Evolutionary conservation across 2,113 vertebrate genomes (phyloP), one percentile per base, ranked within the genome.

Genomic region (Halcyon malimbica): DNA sequence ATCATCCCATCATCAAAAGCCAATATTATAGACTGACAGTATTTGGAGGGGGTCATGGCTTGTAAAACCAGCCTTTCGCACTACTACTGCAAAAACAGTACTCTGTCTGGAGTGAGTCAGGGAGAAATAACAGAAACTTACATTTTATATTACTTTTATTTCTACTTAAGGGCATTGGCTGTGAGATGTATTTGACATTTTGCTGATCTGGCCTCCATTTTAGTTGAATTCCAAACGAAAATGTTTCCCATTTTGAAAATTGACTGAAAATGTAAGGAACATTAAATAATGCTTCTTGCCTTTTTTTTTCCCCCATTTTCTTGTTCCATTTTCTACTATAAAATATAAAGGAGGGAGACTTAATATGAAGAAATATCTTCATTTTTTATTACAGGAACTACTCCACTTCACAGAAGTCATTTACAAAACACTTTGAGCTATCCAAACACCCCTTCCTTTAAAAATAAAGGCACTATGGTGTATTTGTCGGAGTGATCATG

Each of bases 11-110:
- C 84, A 96, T 93, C 82, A 94, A 94, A 97, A 94, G 59, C 71
- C 89, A 94, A 35, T 96, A 94, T 74, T 93, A 82, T 20, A 93
- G 77, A 86, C 68, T 96, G 97, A 94, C 86, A 95, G 79, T 42
- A 88, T 71, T 93, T 46, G 9, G 83, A 97, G 79, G 86, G 65
- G 83, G 77, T 90, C 95, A 94, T 53, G 84, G 59, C 68, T 92
- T 94, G 87, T 90, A 95, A 96, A 96, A 85, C 53, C 91, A 91
- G 64, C 67, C 74, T 68, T 50, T 92, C 89, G 74, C 64, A 67
- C 93, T 84, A 94, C 68, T 91, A 25, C 69, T 89, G 91, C 48
- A 96, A 90, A 83, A 96, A 89, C 31, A 95, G 88, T 93, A 80
- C 68, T 94, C 82, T 83, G 87, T 87, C 63, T 65, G 51, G 63